Base-by-base conservation (phyloP, 2,888 invertebrate species). In the Plusia festucae region DNA sequence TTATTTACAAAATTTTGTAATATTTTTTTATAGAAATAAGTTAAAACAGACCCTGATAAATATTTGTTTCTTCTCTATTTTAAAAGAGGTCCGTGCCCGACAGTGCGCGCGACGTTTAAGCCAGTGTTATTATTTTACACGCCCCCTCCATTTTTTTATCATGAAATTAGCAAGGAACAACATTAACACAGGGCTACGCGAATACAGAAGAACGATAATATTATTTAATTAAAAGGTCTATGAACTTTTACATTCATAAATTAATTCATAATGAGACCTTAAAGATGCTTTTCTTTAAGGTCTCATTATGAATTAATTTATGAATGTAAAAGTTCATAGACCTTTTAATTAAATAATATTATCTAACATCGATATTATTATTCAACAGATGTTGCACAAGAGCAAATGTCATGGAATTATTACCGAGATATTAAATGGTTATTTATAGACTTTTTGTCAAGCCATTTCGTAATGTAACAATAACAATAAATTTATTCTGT, bases 361-460 rank as follows among this genome's bases (percentile, higher is more conserved):
- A 40, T n/a, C 16, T 18, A 11, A 49, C 9, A 49, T 44, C 34
- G 44, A 44, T 44, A 44, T 16, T 20, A 49, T 20, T 20, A 46
- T 18, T 46, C 46, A 46, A 49, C 46, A 49, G 20, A 46, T 46
- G 46, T 49, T 49, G 46, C 46, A 18, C 46, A 18, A 49, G 46
- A 20, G 46, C 46, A 49, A 49, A 49, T 49, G 46, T 49, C 46
- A 49, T 20, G 20, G 46, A 20, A 49, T 49, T 49, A 20, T 20
- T 49, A 16, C 46, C 11, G 9, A 46, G 46, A 46, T 46, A 49
- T 49, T 20, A 11, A 49, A 8, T 46, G 9, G 20, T 49, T 49
- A 46, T 46, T 18, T 49, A 20, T 49, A 18, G 18, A 11, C 20
- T 49, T 49, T 18, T 49, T 49, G 46, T 20, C 20, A 49, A 20